Evolutionary conservation across 2,888 invertebrate species (phyloP).

Genomic region (Alloplasta piceator): DNA sequence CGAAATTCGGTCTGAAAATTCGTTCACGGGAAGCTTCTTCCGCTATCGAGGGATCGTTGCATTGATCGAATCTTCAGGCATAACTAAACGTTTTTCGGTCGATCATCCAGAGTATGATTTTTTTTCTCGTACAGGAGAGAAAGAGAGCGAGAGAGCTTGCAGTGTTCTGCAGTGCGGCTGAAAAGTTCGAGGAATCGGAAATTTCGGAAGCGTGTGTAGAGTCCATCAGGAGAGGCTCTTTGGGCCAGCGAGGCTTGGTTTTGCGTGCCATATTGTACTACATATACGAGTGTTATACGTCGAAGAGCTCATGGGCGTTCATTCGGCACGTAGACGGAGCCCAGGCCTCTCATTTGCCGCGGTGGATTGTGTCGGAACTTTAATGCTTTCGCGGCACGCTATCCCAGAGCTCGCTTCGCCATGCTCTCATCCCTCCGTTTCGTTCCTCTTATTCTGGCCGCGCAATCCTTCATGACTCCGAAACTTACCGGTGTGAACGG

Average conservation of each 20-base stretch:
- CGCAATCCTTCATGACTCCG: constrained; percentile 69
- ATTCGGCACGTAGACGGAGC: constrained; percentile 74
- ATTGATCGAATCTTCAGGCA: too few species aligned
- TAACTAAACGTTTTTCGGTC: too few species aligned
- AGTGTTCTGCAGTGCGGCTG: constrained; percentile 65
- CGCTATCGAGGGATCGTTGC: too few species aligned
- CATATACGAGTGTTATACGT: constrained; percentile 12
- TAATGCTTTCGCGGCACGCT: constrained; percentile 78
- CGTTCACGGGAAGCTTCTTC: too few species aligned
- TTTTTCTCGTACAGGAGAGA: too few species aligned
- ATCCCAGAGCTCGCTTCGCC: constrained; percentile 60
- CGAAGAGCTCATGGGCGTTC: constrained; percentile 71
- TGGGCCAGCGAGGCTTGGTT: constrained; percentile 48
- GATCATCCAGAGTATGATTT: too few species aligned
- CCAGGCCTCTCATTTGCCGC: constrained; percentile 79
- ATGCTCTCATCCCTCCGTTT: constrained; percentile 26
- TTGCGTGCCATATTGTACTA: constrained; percentile 40
- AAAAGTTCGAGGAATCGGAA: constrained; percentile 79
- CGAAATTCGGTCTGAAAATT: too few species aligned
- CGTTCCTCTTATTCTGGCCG: constrained; percentile 32
- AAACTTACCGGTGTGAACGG: constrained; percentile 78
- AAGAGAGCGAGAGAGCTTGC: too few species aligned
- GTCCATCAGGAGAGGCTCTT: constrained; percentile 74
- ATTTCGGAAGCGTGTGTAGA: constrained; percentile 80
- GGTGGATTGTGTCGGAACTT: constrained; percentile 79